A percentile compares a stretch with the other conserved stretches of the same genome.
phyloP scores from a whole-genome alignment of 2,797 vertebrate species.

The Arrhamphus sclerolepis region DNA sequence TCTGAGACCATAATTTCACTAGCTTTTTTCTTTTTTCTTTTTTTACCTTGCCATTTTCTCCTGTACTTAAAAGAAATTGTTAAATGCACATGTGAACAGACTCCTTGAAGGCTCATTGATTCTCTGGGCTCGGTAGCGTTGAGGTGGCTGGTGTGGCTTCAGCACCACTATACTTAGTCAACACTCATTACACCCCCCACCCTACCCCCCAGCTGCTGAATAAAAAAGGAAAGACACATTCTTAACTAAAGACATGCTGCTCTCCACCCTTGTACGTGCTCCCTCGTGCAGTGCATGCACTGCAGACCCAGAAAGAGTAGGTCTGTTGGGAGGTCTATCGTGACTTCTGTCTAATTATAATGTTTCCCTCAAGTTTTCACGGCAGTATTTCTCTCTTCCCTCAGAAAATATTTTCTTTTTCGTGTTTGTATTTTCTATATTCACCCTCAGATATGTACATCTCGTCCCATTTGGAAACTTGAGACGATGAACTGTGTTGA shows the following conservation, averaged over 20 bases:
- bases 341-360: background rate
- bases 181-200: conserved; percentile 39
- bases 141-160: conserved; percentile 45
- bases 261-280: conserved; percentile 1
- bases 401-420: conserved; percentile 32
- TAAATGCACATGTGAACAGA: conserved; percentile 29
- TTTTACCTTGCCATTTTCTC: conserved; percentile 6
- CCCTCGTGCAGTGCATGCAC: conserved; percentile 14
- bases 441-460: conserved; percentile 64
- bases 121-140: conserved; percentile 34
- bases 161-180: conserved; percentile 56
- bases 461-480: conserved; percentile 55
- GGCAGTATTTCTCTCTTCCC: conserved; percentile 26
- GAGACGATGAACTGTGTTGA: conserved; percentile 58
- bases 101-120: conserved; percentile 71
- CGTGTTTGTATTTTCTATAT: conserved; percentile 64
- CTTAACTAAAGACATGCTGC: conserved; percentile 21
- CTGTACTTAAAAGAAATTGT: conserved; percentile 35
- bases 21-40: conserved; percentile 5
- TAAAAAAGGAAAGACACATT: conserved; percentile 22
- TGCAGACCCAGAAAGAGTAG: background rate
- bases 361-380: background rate
- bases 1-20: conserved; percentile 26
- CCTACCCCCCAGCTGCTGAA: conserved; percentile 48
- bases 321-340: conserved; percentile 3